Conservation (phyloP, 2,113 vertebrate species). For the Caloenas nicobarica region DNA sequence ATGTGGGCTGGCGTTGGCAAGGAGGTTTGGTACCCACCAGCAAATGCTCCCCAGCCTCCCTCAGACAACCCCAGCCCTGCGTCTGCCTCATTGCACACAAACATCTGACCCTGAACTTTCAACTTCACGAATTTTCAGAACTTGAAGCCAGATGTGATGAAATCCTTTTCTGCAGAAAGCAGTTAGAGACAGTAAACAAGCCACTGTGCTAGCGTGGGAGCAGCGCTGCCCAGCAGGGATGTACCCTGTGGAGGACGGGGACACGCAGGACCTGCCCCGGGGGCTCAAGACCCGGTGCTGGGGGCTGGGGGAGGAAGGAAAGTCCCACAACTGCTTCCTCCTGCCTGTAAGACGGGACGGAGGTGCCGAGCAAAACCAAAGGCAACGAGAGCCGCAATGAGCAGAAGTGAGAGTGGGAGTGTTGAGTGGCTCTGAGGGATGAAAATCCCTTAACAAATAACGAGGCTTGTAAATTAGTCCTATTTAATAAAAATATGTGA, state of each 20-base stretch:
- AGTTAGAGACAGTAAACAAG: not conserved
- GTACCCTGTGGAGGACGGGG: rapidly evolving
- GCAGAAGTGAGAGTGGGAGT: not conserved
- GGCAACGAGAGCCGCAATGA: rapidly evolving
- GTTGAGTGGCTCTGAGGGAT: not conserved
- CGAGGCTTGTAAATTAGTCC: not conserved
- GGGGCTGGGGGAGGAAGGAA: rapidly evolving
- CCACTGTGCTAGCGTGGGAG: not conserved
- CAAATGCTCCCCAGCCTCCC: not conserved
- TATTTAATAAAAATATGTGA: not conserved
- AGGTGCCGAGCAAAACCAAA: not conserved
- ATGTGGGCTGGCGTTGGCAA: not conserved
- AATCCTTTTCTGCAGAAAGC: not conserved
- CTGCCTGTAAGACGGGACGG: not conserved
- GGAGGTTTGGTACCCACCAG: not conserved
- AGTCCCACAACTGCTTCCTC: rapidly evolving
- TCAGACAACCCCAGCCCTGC: not conserved
- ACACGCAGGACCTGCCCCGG: rapidly evolving
- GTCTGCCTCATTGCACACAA: not conserved
- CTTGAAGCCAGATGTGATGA: not conserved
- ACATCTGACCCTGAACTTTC: not conserved
- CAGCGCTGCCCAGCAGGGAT: not conserved
- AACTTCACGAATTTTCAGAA: rapidly evolving
- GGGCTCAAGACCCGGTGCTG: not conserved
- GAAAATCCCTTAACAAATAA: not conserved